Evolutionary conservation across 2,888 invertebrate species (phyloP), one percentile per base, ranked within the genome.

Genomic region (Chrysolina haemoptera): DNA sequence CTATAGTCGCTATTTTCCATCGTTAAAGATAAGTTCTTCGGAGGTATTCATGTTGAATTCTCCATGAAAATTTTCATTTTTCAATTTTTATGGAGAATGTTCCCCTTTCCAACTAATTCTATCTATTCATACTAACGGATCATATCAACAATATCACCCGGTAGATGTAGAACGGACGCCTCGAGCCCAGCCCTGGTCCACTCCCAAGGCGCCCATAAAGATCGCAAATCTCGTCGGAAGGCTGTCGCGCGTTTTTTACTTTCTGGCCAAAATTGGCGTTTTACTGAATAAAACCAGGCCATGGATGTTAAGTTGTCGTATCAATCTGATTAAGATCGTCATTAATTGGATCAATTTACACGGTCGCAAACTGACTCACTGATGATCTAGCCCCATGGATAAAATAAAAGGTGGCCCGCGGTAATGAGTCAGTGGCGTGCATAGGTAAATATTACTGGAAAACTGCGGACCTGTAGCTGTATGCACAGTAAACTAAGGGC

Each of bases 321-420:
- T 43, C 43, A 14, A 12, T 43, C 43, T 14, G 43, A 43, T 43
- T 43, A 43, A 43, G 43, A 43, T 43, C 43, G 43, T 43, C 14
- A 43, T 43, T 43, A 43, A 43, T 43, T 43, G 43, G 43, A 43
- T 43, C 43, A 43, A 43, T 43, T 43, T 43, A 43, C 43, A 43
- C 43, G 43, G 43, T 43, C 43, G 43, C 43, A 12, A 43, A 43
- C 1, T 6, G 43, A 43, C 43, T 43, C 43, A 43, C 43, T 11
- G 43, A 43, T 43, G 43, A 14, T 43, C 14, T 11, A 14, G 43
- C 5, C 14, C 43, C 14, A 9, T 14, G 43, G 14, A 43, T 9
- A 6, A 5, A 43, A 43, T 43, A 4, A 43, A 43, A 43, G 43
- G 43, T 43, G 35, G 8, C 35, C 35, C 8, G 35, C 8, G 35